phyloP scores from a whole-genome alignment of 2,113 vertebrate genomes.

The Sceloporus tristichus region DNA sequence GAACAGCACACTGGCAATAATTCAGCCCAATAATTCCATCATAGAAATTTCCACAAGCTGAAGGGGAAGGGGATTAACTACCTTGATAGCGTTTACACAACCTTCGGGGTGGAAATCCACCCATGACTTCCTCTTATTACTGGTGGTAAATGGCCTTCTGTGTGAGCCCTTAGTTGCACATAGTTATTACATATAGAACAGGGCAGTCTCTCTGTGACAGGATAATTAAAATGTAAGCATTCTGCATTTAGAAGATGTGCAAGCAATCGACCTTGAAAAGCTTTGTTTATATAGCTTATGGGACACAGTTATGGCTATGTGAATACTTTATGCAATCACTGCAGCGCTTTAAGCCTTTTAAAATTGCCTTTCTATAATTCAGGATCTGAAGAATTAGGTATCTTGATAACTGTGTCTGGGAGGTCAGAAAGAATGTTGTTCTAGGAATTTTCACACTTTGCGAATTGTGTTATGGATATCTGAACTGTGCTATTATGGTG shows the following conservation, averaged over 20 bases:
- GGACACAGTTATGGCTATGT: not conserved
- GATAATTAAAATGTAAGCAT: conserved; percentile 54
- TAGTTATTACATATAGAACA: not conserved
- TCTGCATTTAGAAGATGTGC: conserved; percentile 41
- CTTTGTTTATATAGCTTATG: conserved; percentile 44
- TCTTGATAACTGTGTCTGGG: conserved; percentile 11
- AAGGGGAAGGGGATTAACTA: not conserved
- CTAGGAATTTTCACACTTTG: conserved; percentile 26
- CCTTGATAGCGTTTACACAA: conserved; percentile 3
- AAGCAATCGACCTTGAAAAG: conserved; percentile 37
- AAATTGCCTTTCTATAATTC: conserved; percentile 36
- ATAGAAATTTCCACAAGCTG: not conserved
- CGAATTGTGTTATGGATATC: conserved; percentile 29
- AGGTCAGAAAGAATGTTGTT: conserved; percentile 21
- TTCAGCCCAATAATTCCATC: not conserved
- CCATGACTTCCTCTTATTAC: not conserved
- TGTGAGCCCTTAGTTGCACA: rapidly evolving
- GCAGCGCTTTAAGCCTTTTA: conserved; percentile 14
- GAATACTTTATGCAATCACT: rapidly evolving
- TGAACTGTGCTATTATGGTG: not conserved
- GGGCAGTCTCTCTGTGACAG: conserved; percentile 11
- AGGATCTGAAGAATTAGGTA: conserved; percentile 18
- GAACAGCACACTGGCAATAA: not conserved
- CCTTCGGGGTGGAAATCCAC: not conserved
- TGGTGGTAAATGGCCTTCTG: not conserved